phyloP scores from a whole-genome alignment of 2,797 vertebrate genomes.

The Rhodeus uyekii region DNA sequence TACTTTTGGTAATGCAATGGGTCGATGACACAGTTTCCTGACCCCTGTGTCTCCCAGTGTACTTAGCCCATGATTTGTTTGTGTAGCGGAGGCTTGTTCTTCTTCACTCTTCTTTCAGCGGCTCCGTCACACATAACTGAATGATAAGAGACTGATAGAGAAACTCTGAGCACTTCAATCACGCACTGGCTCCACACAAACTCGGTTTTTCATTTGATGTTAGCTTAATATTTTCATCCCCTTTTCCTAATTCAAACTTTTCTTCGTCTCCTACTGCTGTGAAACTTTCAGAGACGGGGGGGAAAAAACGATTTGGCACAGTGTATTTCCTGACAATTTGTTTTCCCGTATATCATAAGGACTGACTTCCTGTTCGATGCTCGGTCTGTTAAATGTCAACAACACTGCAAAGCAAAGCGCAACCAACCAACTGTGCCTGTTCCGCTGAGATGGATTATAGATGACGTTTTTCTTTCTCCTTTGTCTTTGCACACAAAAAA shows the following conservation, averaged over 20 bases:
- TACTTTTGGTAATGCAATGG: background rate
- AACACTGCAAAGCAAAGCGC: conserved; percentile 47
- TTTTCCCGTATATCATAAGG: conserved; percentile 78
- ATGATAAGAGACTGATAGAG: conserved; percentile 66
- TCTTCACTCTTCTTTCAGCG: conserved; percentile 69
- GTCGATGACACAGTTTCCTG: conserved; percentile 53
- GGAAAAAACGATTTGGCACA: conserved; percentile 8
- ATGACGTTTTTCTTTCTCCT: conserved; percentile 33
- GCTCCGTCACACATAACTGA: conserved; percentile 65
- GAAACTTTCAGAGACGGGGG: conserved; percentile 65
- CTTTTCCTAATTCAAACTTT: conserved; percentile 60
- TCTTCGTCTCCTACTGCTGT: conserved; percentile 67
- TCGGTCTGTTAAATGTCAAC: conserved; percentile 79
- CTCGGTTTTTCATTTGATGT: conserved; percentile 33
- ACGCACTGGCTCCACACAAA: conserved; percentile 8
- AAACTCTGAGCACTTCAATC: conserved; percentile 62
- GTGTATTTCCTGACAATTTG: conserved; percentile 69
- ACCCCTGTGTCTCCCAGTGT: conserved; percentile 60
- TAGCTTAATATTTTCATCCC: conserved; percentile 40
- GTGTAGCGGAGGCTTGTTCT: conserved; percentile 59
- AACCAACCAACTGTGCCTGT: conserved; percentile 44
- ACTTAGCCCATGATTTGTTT: conserved; percentile 58
- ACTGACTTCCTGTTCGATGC: conserved; percentile 74
- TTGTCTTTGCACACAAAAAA: conserved; percentile 22
- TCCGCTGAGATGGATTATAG: conserved; percentile 45